Base-by-base conservation (phyloP, 92 coral and sea anemone genomes). In the Meandrina meandrites region DNA sequence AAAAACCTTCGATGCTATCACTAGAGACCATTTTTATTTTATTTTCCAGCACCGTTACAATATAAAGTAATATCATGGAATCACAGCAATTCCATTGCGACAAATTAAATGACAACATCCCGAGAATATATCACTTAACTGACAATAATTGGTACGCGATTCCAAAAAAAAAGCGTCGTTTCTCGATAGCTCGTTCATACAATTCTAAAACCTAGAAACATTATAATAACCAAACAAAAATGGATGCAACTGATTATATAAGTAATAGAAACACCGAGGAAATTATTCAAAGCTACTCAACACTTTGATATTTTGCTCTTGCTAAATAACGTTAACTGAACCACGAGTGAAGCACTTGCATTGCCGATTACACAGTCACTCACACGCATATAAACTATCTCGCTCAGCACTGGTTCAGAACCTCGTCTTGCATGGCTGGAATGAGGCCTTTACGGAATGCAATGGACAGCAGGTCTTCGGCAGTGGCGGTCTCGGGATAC, bases 401-500 rank as follows among this genome's bases (percentile, higher is more conserved):
- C 2, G 32, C 10, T 70, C 27, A 36, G 19, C 13, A 9, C 78
- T 88, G 83, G 56, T 78, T 76, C 24, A 88, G 50, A n/a, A 88
- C 83, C 40, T 83, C 84, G 79, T 88, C 88, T 50, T 83, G 91
- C 91, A 88, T 88, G 88, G 91, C 88, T 53, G 91, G 91, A 40
- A 88, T 88, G 48, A 88, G 64, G 3, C 91, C 91, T 68, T 88
- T 88, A 24, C 91, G 91, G 75, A 88, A 88, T 1, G 81, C 81
- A 82, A 80, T 82, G 28, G 96, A 93, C 68, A 93, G 89, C 82
- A 93, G 85, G 13, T 86, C 96, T 76, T 93, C 96, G 30, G 92
- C 88, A 68, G 84, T 87, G 51, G 37, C 32, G 47, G 79, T 90
- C 81, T 91, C 71, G 14, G 96, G 96, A 67, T 93, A 93, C 84